phyloP scores from a whole-genome alignment of 2,797 vertebrate genomes.

The Danio choprae region DNA sequence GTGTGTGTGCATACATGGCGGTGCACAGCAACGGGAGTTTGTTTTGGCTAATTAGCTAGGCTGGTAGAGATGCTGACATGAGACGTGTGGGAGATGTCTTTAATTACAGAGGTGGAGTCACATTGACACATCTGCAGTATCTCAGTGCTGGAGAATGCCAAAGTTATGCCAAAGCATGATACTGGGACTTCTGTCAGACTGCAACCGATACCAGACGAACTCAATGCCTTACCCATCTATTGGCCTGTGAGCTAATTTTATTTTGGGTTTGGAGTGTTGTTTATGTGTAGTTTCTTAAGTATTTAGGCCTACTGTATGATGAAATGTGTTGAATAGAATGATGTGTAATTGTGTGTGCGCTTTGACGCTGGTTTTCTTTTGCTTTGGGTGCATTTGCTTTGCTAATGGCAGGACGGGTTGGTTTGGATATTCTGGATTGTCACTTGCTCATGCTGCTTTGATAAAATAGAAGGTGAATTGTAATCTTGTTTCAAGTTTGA shows the following conservation, averaged over 20 bases:
- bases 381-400: neutral
- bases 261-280: constrained; percentile 23
- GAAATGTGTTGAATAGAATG: constrained; percentile 22
- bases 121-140: constrained; percentile 22
- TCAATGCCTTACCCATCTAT: constrained; percentile 25
- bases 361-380: neutral
- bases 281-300: constrained; percentile 21
- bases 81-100: constrained; percentile 46
- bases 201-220: constrained; percentile 60
- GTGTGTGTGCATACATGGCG: neutral
- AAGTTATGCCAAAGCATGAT: constrained; percentile 38
- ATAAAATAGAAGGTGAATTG: neutral
- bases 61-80: constrained; percentile 49
- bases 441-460: neutral
- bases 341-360: neutral
- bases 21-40: constrained; percentile 13
- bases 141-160: constrained; percentile 50
- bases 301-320: constrained; percentile 1
- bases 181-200: constrained; percentile 35
- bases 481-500: constrained; percentile 11
- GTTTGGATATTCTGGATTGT: constrained; percentile 19
- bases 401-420: neutral
- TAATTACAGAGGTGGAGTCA: constrained; percentile 54
- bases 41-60: constrained; percentile 44
- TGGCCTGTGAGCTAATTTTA: constrained; percentile 24